Evolutionary conservation across 1,140 invertebrate species (phyloP).

Genomic region (Myzus persicae): DNA sequence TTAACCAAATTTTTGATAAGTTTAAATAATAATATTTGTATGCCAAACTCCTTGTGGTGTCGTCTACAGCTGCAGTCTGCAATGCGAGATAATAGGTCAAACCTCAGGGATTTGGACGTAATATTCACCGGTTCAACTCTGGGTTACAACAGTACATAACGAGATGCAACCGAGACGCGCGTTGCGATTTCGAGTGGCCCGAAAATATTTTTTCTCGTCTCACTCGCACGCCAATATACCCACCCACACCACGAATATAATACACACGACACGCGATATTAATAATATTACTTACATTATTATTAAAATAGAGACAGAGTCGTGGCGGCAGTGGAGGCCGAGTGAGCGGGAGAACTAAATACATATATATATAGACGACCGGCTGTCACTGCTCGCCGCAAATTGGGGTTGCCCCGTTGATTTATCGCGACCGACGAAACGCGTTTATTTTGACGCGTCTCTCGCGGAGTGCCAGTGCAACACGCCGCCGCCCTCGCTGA

Average conservation of each 20-base stretch:
- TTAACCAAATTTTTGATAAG: not conserved
- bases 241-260: not conserved
- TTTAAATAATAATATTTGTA: not conserved
- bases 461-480: not conserved
- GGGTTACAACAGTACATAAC: no score
- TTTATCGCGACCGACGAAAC: slow-evolving; percentile 46
- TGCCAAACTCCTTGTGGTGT: not conserved
- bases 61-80: no score
- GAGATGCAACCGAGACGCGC: not conserved
- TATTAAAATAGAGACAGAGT: not conserved
- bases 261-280: not conserved
- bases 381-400: slow-evolving; percentile 29
- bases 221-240: not conserved
- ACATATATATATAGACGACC: not conserved
- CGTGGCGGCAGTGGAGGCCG: not conserved
- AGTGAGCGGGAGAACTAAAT: not conserved
- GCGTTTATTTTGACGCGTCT: slow-evolving; percentile 43
- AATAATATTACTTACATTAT: not conserved
- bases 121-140: no score
- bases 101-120: no score
- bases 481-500: slow-evolving; percentile 34
- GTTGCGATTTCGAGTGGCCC: not conserved
- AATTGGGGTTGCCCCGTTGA: slow-evolving; percentile 57
- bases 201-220: not conserved
- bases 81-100: no score